These are phyloP conservation scores for Mercenaria mercenaria DNA, from an alignment of 1,140 invertebrate genomes.

Conservation along the genomic window DNA sequence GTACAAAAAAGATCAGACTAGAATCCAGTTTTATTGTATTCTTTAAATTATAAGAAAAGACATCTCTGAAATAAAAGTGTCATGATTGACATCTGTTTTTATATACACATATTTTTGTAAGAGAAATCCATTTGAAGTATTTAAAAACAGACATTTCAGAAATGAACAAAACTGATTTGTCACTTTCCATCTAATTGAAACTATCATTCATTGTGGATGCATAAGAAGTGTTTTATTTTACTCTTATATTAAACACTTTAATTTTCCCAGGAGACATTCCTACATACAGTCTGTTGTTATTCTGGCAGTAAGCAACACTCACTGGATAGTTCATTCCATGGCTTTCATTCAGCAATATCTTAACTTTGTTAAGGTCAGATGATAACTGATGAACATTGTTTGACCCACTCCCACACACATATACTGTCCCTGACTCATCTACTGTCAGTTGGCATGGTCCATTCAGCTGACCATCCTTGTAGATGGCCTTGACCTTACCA, in stretches of 20 bases:
- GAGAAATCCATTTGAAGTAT: no score
- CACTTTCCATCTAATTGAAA: no score
- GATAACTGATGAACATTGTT: not conserved
- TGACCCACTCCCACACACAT: constrained; percentile 2
- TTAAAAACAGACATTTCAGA: no score
- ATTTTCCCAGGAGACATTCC: not conserved
- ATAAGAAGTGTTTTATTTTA: no score
- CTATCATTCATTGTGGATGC: no score
- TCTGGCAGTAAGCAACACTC: not conserved
- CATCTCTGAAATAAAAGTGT: no score
- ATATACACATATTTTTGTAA: no score
- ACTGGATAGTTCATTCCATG: not conserved
- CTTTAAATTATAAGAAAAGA: no score
- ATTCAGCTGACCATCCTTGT: not conserved
- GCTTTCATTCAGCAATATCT: not conserved
- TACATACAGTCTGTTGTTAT: not conserved
- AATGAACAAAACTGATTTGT: no score
- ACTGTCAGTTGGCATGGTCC: not conserved
- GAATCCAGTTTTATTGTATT: no score
- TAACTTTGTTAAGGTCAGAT: not conserved
- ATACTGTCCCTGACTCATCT: not conserved
- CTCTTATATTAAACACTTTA: not conserved
- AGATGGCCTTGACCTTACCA: not conserved
- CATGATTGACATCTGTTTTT: no score
- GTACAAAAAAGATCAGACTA: no score